Base-by-base conservation (phyloP, 2,113 vertebrate genomes). In the Limnothrissa miodon region DNA sequence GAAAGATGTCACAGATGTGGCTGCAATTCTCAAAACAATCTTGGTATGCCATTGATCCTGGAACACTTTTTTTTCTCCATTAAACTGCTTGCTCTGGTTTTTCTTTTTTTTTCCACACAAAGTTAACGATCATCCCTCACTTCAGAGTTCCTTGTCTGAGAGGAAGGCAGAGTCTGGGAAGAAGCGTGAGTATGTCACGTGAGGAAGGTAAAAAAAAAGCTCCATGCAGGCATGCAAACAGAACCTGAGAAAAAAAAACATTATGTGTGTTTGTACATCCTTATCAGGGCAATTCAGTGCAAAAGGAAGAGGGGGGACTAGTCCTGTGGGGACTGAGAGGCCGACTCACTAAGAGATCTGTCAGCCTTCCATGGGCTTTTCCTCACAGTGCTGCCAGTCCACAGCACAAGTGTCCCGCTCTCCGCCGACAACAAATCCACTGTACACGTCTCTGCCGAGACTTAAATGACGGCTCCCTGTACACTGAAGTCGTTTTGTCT, bases 171-270 rank as follows among this genome's bases (percentile, higher is more conserved):
- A 66, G n/a, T 66, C 59, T 33, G 82, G 78, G 78, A 80, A 79
- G 84, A 86, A 80, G 70, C 80, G 80, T 39, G 82, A 59, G n/a
- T n/a, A 36, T 59, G 19, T 79, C n/a, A 29, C 6, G 13, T 66
- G 59, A 66, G 59, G 8, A 66, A 66, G 59, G 25, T 25, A 56
- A 53, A 56, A 56, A 93, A 93, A 59, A 21, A 59, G 1, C 29
- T 90, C 89, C 93, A 95, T 95, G 94, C 93, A 95, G 89, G 90
- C 94, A 95, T 95, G 94, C 94, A 95, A 95, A 94, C 93, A 93
- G 90, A 94, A 94, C 93, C 94, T 94, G 94, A 94, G 94, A 84
- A 93, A 86, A 88, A 86, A 85, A 70, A 87, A 74, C 74, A 42
- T 70, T 62, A 53, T 81, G 25, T 66, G 29, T 66, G 46, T 66